Evolutionary conservation across 2,797 vertebrate genomes (phyloP).

Genomic region (Epinephelus awoara): DNA sequence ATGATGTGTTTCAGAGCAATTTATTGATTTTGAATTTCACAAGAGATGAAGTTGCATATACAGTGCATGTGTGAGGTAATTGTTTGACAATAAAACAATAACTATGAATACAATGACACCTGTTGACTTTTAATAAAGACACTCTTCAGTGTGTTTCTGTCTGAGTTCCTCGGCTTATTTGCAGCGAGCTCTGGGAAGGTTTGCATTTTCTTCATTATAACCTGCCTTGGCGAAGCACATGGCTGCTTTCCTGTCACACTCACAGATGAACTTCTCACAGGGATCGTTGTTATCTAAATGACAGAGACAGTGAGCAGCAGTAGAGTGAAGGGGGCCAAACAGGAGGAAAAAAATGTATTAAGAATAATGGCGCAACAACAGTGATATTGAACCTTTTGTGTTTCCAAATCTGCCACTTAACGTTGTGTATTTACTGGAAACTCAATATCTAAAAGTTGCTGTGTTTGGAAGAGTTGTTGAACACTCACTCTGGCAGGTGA

Average conservation of each 20-base stretch:
- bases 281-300: constrained; percentile 68
- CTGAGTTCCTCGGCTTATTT: constrained; percentile 38
- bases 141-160: background rate
- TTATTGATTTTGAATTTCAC: background rate
- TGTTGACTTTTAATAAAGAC: background rate
- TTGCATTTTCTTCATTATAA: constrained; percentile 63
- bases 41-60: background rate
- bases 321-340: too few relatives aligned
- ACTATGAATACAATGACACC: background rate
- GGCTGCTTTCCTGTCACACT: constrained; percentile 88
- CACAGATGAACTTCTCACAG: constrained; percentile 86
- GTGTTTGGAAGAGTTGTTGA: background rate
- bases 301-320: background rate
- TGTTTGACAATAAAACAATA: constrained; percentile 29
- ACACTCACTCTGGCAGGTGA: constrained; percentile 69
- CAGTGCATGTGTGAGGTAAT: background rate
- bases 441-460: background rate
- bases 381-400: too few relatives aligned
- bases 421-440: background rate
- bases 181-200: constrained; percentile 64
- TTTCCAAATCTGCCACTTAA: background rate
- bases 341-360: background rate
- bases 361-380: too few relatives aligned
- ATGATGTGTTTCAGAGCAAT: background rate
- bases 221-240: constrained; percentile 82